Percentiles rank a stretch among this genome's conserved stretches.
Evolutionary conservation across 1,140 invertebrate genomes (phyloP).

Genomic region (Brachystomella parvula): DNA sequence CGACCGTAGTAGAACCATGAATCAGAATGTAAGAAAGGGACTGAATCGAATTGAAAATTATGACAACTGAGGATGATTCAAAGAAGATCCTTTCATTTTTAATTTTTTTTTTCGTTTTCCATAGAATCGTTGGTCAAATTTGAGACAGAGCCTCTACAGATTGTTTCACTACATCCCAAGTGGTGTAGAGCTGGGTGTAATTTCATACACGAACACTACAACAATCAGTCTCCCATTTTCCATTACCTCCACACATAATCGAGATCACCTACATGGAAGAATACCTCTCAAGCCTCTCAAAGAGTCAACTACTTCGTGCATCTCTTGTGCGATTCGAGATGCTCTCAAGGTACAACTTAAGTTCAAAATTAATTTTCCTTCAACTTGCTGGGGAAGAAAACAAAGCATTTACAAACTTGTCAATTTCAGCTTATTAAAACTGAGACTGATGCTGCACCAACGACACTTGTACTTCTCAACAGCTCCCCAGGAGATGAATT

Average conservation of each 20-base stretch:
- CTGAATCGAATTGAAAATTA: conserved; percentile 6
- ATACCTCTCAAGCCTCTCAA: conserved; percentile 38
- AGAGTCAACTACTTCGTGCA: conserved; percentile 29
- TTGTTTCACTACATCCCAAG: conserved; percentile 39
- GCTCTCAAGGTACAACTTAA: conserved; percentile 30
- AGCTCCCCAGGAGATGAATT: conserved; percentile 29
- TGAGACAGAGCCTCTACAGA: conserved; percentile 37
- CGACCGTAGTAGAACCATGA: conserved; percentile 33
- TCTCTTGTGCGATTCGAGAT: conserved; percentile 31
- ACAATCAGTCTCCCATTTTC: conserved; percentile 39
- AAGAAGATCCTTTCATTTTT: background rate
- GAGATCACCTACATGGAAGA: conserved; percentile 40
- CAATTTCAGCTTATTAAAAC: conserved; percentile 26
- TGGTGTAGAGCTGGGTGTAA: conserved; percentile 39
- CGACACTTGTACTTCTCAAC: conserved; percentile 33
- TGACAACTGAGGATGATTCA: background rate
- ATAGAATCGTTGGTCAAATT: conserved; percentile 38
- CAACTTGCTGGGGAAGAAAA: background rate
- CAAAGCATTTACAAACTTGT: conserved; percentile 9
- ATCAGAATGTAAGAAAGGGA: conserved; percentile 32
- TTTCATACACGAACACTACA: conserved; percentile 37
- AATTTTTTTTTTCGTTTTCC: background rate
- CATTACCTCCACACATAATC: conserved; percentile 38
- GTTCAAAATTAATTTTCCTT: background rate
- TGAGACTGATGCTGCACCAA: conserved; percentile 29